phyloP scores from a whole-genome alignment of 1,140 invertebrate species.

The Ptiloglossa arizonensis region DNA sequence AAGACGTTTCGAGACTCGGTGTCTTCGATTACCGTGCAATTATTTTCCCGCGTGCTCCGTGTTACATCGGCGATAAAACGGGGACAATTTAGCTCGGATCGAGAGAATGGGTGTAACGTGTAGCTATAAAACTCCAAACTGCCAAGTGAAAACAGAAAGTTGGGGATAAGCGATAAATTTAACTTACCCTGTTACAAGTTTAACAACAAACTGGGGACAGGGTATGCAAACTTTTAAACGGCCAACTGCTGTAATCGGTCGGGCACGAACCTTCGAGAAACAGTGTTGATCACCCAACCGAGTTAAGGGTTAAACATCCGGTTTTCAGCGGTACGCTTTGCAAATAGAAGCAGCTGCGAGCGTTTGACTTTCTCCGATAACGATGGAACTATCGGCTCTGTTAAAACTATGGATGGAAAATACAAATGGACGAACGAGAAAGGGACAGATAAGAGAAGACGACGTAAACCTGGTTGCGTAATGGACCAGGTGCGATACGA shows the following conservation, averaged over 20 bases:
- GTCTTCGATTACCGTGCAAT: too few relatives aligned
- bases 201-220: not conserved
- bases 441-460: too few relatives aligned
- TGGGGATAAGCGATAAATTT: too few relatives aligned
- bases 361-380: not conserved
- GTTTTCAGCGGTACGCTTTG: not conserved
- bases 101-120: not conserved
- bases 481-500: not conserved
- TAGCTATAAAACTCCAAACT: too few relatives aligned
- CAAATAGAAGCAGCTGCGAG: not conserved
- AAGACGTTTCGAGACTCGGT: too few relatives aligned
- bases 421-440: not conserved
- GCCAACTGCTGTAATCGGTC: not conserved
- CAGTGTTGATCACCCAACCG: not conserved
- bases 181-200: too few relatives aligned
- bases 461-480: too few relatives aligned
- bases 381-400: not conserved
- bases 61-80: too few relatives aligned
- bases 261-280: not conserved
- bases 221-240: not conserved
- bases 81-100: too few relatives aligned
- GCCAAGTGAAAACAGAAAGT: too few relatives aligned
- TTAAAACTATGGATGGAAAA: not conserved
- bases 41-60: too few relatives aligned
- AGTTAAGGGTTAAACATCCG: not conserved